phyloP scores from a whole-genome alignment of 2,888 invertebrate genomes.

The Kuschelorhynchus macadamiae region DNA sequence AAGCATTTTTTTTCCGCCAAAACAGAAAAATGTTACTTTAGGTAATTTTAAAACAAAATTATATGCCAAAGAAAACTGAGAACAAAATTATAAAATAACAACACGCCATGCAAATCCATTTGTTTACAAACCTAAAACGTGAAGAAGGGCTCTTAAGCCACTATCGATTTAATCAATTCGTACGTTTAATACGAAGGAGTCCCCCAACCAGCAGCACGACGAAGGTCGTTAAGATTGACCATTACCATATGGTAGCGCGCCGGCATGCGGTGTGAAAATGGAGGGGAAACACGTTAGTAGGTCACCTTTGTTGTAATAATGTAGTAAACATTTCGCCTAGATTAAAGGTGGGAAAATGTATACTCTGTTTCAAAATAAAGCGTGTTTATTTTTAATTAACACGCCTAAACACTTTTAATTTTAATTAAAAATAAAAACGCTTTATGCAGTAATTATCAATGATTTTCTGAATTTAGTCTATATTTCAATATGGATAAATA shows the following conservation, averaged over 20 bases:
- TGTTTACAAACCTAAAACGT: too few relatives aligned
- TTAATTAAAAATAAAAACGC: too few relatives aligned
- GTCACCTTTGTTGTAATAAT: slow-evolving; percentile 20
- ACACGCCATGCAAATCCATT: too few relatives aligned
- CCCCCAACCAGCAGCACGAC: background rate
- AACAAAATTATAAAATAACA: too few relatives aligned
- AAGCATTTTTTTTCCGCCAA: too few relatives aligned
- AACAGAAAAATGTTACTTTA: too few relatives aligned
- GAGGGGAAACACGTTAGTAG: slow-evolving; percentile 25
- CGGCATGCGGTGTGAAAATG: background rate
- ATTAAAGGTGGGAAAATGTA: slow-evolving; percentile 8
- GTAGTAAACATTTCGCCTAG: slow-evolving; percentile 6
- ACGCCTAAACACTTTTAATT: too few relatives aligned
- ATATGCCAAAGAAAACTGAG: too few relatives aligned
- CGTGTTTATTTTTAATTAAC: background rate
- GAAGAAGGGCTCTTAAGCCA: background rate
- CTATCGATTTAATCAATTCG: slow-evolving; percentile 13
- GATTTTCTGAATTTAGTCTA: too few relatives aligned
- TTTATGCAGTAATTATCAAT: too few relatives aligned
- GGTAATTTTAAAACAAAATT: too few relatives aligned
- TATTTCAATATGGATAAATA: too few relatives aligned
- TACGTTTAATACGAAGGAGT: background rate
- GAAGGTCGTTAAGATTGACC: slow-evolving; percentile 9
- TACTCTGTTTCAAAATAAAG: slow-evolving; percentile 6
- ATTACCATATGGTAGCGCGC: slow-evolving; percentile 14